Evolutionary conservation across 2,113 vertebrate species (phyloP).

Genomic region (Anas platyrhynchos): DNA sequence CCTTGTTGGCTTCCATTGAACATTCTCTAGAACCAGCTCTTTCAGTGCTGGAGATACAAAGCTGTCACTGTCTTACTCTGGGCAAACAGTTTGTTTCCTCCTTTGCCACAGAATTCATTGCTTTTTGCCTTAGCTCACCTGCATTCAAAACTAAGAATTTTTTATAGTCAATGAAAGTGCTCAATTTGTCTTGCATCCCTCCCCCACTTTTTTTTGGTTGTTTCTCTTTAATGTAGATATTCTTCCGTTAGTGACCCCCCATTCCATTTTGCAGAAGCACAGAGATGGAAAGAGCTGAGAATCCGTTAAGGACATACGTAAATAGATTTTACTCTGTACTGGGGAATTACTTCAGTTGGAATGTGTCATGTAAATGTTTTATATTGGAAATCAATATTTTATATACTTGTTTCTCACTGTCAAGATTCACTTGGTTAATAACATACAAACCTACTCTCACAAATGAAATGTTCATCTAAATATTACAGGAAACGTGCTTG

Average conservation of each 20-base stretch:
- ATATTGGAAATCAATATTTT: constrained; percentile 42
- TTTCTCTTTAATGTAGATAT: background rate
- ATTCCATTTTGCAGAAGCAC: background rate
- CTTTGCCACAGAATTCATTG: background rate
- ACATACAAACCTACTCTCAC: background rate
- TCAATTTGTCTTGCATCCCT: background rate
- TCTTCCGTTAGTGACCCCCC: background rate
- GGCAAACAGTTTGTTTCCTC: background rate
- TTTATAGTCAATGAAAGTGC: background rate
- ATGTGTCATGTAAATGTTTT: constrained; percentile 23
- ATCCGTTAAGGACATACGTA: background rate
- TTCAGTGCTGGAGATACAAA: background rate
- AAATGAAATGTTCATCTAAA: constrained; percentile 25
- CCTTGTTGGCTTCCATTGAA: background rate
- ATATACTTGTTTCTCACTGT: constrained; percentile 33
- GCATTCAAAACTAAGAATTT: background rate
- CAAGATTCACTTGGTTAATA: constrained; percentile 25
- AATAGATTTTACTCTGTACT: background rate
- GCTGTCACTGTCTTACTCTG: background rate
- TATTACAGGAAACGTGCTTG: constrained; percentile 10
- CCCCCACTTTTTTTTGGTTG: no score
- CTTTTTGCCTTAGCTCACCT: background rate
- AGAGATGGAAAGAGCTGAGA: background rate
- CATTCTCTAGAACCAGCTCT: background rate
- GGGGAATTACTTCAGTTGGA: background rate